These are phyloP conservation scores for Eudorcas thomsonii DNA, from an alignment of 2,113 vertebrate species.

Conservation along the genomic window DNA sequence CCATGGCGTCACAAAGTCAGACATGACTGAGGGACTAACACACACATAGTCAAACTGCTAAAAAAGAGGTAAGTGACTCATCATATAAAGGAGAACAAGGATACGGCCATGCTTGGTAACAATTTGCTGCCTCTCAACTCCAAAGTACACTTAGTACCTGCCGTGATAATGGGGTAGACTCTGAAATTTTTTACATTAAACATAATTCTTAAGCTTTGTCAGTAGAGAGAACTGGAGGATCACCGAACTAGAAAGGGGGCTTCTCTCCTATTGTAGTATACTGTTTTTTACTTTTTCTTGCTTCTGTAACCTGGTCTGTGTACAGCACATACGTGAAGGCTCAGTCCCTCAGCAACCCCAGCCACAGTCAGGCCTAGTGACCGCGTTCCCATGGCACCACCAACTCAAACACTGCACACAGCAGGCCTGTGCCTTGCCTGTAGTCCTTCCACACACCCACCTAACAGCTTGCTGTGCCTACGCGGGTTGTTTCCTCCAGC, in stretches of 20 bases:
- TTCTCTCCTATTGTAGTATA: background rate
- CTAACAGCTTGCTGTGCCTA: background rate
- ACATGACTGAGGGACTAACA: background rate
- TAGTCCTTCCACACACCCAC: background rate
- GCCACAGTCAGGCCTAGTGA: background rate
- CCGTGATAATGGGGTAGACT: background rate
- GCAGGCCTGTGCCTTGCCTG: background rate
- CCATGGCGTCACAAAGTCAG: background rate
- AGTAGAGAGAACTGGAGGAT: background rate
- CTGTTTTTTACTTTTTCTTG: background rate
- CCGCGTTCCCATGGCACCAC: background rate
- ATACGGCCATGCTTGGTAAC: background rate
- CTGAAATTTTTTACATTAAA: background rate
- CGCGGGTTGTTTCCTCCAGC: fast-evolving
- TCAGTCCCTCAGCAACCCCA: background rate
- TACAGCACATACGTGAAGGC: too few species aligned
- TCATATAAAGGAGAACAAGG: background rate
- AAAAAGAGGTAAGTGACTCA: background rate
- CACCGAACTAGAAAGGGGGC: background rate
- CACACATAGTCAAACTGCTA: background rate
- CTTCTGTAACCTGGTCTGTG: background rate
- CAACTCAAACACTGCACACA: background rate
- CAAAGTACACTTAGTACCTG: background rate
- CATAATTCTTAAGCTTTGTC: background rate
- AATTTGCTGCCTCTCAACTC: background rate